Percentiles rank a stretch among this genome's conserved stretches.
Conservation (phyloP, 2,797 vertebrate genomes). For the Sarcophilus harrisii region DNA sequence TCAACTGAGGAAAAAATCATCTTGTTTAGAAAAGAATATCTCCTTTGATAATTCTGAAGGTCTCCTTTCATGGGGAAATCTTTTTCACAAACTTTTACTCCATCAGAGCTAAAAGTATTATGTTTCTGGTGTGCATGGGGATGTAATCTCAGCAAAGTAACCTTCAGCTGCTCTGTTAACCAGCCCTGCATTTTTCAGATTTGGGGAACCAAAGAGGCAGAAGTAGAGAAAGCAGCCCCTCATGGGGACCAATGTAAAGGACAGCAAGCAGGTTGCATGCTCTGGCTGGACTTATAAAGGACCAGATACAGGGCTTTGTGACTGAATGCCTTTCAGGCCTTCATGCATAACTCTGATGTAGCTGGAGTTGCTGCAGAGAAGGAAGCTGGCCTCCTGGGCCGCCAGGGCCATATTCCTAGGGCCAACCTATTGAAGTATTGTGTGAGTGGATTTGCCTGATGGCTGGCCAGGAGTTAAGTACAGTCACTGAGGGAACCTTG, state of each 20-base stretch:
- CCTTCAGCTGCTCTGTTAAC: neutral
- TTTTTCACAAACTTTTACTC: neutral
- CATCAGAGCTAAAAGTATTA: neutral
- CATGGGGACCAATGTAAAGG: neutral
- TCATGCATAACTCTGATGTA: neutral
- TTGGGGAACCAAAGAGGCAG: neutral
- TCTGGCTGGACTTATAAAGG: neutral
- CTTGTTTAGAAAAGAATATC: neutral
- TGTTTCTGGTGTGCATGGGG: neutral
- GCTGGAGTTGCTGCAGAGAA: neutral
- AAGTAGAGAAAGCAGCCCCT: neutral
- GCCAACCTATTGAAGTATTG: neutral
- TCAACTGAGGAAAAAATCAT: neutral
- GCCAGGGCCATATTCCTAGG: neutral
- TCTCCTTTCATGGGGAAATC: neutral
- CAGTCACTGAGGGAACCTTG: neutral
- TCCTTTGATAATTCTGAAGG: neutral
- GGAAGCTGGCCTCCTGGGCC: neutral
- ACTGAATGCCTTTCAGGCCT: neutral
- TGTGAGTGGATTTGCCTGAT: neutral
- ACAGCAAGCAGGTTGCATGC: neutral
- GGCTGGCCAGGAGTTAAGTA: neutral
- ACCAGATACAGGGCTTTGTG: neutral
- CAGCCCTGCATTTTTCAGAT: neutral
- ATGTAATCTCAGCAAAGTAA: neutral